Evolutionary conservation across 1,140 invertebrate species (phyloP).

Genomic region (Radopholus similis): DNA sequence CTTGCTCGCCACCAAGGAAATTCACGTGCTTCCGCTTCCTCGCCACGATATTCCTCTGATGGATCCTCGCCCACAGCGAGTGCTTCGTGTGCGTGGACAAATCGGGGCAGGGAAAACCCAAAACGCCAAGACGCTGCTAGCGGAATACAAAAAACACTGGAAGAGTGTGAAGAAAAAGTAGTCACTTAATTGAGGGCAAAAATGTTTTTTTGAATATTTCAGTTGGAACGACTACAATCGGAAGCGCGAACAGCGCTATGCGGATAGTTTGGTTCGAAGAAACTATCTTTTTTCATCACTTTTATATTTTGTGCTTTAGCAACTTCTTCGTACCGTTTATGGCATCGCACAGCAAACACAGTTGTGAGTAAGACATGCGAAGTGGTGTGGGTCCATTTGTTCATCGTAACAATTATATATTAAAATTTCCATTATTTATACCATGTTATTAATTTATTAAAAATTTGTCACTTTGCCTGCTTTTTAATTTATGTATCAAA

Average conservation of each 20-base stretch:
- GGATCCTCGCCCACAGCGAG: slow-evolving; percentile 33
- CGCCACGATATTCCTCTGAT: slow-evolving; percentile 16
- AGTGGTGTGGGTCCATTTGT: too few relatives aligned
- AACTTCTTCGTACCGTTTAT: slow-evolving; percentile 40
- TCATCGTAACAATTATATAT: too few relatives aligned
- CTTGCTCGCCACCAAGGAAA: slow-evolving; percentile 44
- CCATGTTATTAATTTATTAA: too few relatives aligned
- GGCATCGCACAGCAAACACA: slow-evolving; percentile 47
- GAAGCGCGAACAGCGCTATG: slow-evolving; percentile 42
- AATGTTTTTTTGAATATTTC: too few relatives aligned
- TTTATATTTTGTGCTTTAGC: neutral
- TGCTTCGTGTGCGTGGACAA: slow-evolving; percentile 1
- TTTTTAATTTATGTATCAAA: too few relatives aligned
- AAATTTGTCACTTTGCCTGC: too few relatives aligned
- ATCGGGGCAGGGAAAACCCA: neutral
- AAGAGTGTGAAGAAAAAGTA: slow-evolving; percentile 44
- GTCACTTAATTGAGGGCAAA: too few relatives aligned
- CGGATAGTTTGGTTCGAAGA: slow-evolving; percentile 22
- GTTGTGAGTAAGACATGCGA: too few relatives aligned
- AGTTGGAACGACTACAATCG: slow-evolving; percentile 34
- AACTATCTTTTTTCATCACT: neutral
- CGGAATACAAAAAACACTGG: slow-evolving; percentile 36
- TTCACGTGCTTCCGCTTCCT: slow-evolving; percentile 32
- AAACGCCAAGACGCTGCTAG: slow-evolving; percentile 17
- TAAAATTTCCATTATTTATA: too few relatives aligned